Evolutionary conservation across 2,888 invertebrate species (phyloP).

Genomic region (Coleophora flavipennella): DNA sequence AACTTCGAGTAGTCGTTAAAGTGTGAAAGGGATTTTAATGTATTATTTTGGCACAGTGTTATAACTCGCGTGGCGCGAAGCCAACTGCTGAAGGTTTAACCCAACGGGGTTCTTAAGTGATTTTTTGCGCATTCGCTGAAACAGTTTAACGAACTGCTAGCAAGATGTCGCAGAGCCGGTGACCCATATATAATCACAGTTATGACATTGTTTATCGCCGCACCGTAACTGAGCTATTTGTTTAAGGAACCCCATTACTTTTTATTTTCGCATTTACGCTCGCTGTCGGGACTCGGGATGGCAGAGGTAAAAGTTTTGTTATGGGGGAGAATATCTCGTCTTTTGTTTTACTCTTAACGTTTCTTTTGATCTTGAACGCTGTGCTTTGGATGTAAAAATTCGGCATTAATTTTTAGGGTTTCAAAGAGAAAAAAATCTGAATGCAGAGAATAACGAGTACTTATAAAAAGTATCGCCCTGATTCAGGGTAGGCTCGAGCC

Average conservation of each 20-base stretch:
- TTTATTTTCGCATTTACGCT: constrained; percentile 24
- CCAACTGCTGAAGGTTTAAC: constrained; percentile 61
- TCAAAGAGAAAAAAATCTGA: too few species aligned
- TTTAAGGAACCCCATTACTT: constrained; percentile 26
- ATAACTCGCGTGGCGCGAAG: constrained; percentile 46
- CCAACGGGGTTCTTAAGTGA: constrained; percentile 57
- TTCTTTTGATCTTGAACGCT: constrained; percentile 1
- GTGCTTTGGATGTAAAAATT: too few species aligned
- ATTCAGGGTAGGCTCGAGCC: too few species aligned
- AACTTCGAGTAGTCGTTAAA: constrained; percentile 49
- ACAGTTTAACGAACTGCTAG: constrained; percentile 58
- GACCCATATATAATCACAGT: constrained; percentile 56
- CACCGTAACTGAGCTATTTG: constrained; percentile 37
- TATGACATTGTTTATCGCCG: constrained; percentile 47
- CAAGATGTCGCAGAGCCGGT: constrained; percentile 56
- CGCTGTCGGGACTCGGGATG: constrained; percentile 17
- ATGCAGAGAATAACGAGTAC: too few species aligned
- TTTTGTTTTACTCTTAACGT: constrained; percentile 15
- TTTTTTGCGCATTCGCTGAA: constrained; percentile 50
- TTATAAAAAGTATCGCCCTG: too few species aligned
- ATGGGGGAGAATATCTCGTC: constrained; percentile 2
- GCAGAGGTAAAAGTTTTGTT: constrained; percentile 19
- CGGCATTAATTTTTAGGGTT: too few species aligned
- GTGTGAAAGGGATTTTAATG: constrained; percentile 57
- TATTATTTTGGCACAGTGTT: constrained; percentile 63